These are phyloP conservation scores for Lagodon rhomboides DNA, from an alignment of 2,797 vertebrate species.

Conservation along the genomic window DNA sequence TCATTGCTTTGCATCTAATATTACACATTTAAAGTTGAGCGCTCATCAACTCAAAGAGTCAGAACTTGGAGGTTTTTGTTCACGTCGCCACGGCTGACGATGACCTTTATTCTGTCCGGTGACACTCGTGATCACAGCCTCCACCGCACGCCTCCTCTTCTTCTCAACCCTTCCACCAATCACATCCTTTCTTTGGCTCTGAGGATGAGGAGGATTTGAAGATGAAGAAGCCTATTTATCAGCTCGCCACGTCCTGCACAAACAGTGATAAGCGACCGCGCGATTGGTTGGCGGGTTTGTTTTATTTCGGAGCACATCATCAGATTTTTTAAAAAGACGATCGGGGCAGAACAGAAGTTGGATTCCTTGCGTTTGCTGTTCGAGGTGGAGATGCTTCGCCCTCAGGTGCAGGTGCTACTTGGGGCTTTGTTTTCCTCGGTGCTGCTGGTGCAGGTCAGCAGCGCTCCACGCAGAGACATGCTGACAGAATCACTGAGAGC, in stretches of 20 bases:
- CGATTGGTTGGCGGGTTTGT: background rate
- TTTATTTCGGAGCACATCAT: background rate
- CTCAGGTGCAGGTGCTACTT: slow-evolving; percentile 72
- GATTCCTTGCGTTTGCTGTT: background rate
- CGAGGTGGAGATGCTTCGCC: slow-evolving; percentile 73
- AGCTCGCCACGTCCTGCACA: background rate
- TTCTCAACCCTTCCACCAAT: slow-evolving; percentile 75
- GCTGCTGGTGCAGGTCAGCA: slow-evolving; percentile 65
- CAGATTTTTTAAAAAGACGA: background rate
- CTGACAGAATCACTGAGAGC: slow-evolving; percentile 63
- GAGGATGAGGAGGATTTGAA: slow-evolving; percentile 62
- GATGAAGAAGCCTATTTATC: slow-evolving; percentile 76
- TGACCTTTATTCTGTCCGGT: slow-evolving; percentile 57
- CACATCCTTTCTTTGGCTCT: slow-evolving; percentile 35
- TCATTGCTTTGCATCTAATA: background rate
- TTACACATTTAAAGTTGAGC: background rate
- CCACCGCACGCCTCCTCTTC: slow-evolving; percentile 33
- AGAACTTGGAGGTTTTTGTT: background rate
- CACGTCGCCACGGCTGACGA: background rate
- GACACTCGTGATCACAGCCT: slow-evolving; percentile 53
- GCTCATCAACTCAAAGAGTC: background rate
- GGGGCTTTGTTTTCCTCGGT: slow-evolving; percentile 65
- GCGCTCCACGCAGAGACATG: slow-evolving; percentile 62
- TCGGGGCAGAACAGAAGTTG: fast-evolving
- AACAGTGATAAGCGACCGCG: background rate